Percentiles rank a stretch among this genome's conserved stretches.
Evolutionary conservation across 2,113 vertebrate genomes (phyloP).

Genomic region (Sylvia atricapilla): DNA sequence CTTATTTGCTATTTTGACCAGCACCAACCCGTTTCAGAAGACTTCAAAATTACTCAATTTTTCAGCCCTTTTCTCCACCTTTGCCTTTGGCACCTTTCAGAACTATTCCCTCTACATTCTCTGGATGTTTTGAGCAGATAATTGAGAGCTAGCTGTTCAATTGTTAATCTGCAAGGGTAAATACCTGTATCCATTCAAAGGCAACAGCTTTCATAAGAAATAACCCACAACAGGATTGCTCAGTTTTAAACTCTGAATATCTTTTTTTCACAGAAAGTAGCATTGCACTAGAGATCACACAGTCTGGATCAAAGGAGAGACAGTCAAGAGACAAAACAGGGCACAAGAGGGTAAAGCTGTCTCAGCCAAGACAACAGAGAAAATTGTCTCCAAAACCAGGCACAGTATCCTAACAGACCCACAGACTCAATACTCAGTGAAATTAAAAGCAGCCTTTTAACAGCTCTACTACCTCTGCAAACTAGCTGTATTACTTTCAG

Average conservation of each 20-base stretch:
- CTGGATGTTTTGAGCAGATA: neutral
- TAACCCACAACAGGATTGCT: neutral
- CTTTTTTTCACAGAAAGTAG: neutral
- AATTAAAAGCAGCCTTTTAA: neutral
- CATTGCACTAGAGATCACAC: neutral
- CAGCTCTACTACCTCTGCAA: neutral
- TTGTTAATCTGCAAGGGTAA: neutral
- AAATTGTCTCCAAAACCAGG: neutral
- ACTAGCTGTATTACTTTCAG: neutral
- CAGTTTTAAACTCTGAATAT: neutral
- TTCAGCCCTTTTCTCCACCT: neutral
- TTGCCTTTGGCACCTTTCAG: neutral
- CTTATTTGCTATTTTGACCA: neutral
- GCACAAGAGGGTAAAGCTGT: neutral
- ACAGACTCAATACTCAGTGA: neutral
- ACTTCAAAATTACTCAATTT: neutral
- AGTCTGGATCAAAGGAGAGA: neutral
- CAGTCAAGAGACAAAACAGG: neutral
- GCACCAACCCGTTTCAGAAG: neutral
- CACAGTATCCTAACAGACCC: neutral
- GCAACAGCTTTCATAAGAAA: neutral
- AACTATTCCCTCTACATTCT: neutral
- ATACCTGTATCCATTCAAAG: neutral
- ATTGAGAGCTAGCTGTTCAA: neutral
- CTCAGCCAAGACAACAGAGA: neutral